A percentile compares a stretch with the other conserved stretches of the same genome.
phyloP scores from a whole-genome alignment of 2,113 vertebrate genomes.

The Elaphurus davidianus region DNA sequence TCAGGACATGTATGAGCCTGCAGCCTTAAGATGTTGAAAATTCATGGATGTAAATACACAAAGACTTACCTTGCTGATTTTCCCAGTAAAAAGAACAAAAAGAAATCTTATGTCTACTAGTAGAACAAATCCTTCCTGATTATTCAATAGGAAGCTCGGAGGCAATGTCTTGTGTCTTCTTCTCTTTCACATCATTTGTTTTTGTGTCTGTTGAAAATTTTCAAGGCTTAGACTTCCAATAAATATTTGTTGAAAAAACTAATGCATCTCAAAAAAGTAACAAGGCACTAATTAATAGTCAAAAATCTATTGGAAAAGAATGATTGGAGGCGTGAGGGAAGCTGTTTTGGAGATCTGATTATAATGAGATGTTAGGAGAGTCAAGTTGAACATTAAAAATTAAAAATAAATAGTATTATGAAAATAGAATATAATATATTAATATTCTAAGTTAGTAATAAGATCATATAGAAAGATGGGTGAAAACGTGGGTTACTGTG shows the following conservation, averaged over 20 bases:
- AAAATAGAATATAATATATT: neutral
- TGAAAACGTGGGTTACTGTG: neutral
- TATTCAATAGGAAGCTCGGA: neutral
- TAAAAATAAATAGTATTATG: neutral
- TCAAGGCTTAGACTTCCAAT: neutral
- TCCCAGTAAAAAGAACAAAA: neutral
- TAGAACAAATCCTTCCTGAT: neutral
- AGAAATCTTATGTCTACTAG: neutral
- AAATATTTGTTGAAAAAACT: neutral
- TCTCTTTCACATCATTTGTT: neutral
- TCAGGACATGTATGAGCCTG: neutral
- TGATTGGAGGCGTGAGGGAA: neutral
- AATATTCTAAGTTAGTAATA: neutral
- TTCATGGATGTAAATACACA: neutral
- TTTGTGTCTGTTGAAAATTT: neutral
- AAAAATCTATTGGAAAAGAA: neutral
- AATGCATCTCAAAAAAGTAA: neutral
- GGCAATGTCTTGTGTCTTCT: rapidly evolving
- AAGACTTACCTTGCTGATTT: neutral
- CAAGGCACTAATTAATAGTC: neutral
- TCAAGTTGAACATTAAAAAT: neutral
- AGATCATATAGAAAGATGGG: neutral
- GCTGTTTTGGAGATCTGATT: neutral
- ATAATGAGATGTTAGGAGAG: neutral
- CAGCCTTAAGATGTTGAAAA: neutral